Percentiles rank a stretch among this genome's conserved stretches.
These are phyloP conservation scores for Chrysotoxum bicinctum DNA, from an alignment of 2,888 invertebrate species.

Conservation along the genomic window DNA sequence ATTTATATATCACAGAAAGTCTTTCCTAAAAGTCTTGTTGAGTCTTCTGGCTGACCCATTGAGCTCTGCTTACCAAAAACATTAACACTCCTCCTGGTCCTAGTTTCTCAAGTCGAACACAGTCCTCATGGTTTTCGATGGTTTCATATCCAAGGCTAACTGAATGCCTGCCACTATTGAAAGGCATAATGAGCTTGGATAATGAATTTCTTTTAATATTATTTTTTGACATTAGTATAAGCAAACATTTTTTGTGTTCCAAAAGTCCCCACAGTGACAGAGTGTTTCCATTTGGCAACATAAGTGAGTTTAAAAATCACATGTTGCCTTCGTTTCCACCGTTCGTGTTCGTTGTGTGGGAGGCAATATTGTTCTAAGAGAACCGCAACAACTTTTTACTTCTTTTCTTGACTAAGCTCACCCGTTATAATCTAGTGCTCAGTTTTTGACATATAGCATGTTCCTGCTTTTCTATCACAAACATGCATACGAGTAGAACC, in stretches of 20 bases:
- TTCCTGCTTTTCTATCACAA: conserved; percentile 41
- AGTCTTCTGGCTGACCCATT: no score
- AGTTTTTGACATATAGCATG: conserved; percentile 1
- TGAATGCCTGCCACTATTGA: no score
- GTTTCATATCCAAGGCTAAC: no score
- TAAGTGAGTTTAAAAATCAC: conserved; percentile 51
- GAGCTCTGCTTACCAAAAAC: no score
- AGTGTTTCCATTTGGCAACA: neutral
- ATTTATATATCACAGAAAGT: no score
- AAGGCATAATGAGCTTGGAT: neutral
- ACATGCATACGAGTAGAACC: neutral
- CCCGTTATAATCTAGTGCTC: conserved; percentile 5
- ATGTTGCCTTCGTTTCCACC: conserved; percentile 40
- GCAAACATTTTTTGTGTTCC: neutral
- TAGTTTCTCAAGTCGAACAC: no score
- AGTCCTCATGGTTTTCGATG: no score
- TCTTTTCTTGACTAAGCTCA: conserved; percentile 31
- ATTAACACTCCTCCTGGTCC: no score
- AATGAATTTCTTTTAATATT: neutral
- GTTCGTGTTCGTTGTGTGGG: conserved; percentile 7
- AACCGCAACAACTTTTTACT: conserved; percentile 61
- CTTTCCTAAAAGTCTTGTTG: no score
- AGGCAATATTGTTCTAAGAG: conserved; percentile 51
- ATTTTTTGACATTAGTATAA: neutral
- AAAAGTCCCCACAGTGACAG: conserved; percentile 42